Conservation (phyloP, 1,140 invertebrate species). For the Sycophila sp. region DNA sequence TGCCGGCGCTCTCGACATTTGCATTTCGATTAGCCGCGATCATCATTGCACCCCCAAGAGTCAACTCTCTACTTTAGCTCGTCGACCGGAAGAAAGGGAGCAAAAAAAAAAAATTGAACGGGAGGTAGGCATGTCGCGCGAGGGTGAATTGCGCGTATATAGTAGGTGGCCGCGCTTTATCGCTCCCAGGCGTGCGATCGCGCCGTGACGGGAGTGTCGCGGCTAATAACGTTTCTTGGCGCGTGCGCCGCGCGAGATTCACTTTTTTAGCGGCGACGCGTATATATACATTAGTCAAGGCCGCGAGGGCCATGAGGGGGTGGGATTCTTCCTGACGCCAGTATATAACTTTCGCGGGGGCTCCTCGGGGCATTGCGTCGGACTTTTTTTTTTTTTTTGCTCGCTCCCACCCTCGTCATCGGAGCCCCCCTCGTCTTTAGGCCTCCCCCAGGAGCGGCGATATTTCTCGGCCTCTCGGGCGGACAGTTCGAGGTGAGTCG, state of each 20-base stretch:
- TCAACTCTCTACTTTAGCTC: neutral
- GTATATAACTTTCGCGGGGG: too few relatives aligned
- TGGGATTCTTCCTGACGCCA: too few relatives aligned
- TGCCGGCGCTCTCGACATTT: constrained; percentile 23
- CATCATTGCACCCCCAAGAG: neutral
- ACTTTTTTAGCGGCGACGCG: too few relatives aligned
- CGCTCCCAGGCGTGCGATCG: neutral
- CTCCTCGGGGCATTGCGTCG: too few relatives aligned
- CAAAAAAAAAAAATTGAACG: too few relatives aligned
- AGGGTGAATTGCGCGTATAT: neutral
- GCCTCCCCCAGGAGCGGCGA: neutral
- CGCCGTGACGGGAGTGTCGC: neutral
- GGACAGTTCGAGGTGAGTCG: neutral
- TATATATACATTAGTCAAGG: too few relatives aligned
- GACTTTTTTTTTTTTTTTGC: neutral
- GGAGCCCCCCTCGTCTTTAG: too few relatives aligned
- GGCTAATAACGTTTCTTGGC: constrained; percentile 25
- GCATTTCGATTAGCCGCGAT: constrained; percentile 29
- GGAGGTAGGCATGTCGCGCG: too few relatives aligned
- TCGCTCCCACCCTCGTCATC: too few relatives aligned
- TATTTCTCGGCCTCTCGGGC: neutral
- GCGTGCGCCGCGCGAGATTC: too few relatives aligned
- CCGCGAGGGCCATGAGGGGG: too few relatives aligned
- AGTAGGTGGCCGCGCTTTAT: neutral
- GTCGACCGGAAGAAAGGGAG: too few relatives aligned